Evolutionary conservation across 2,888 invertebrate genomes (phyloP).

Genomic region (Dyspetes luteomarginatus): DNA sequence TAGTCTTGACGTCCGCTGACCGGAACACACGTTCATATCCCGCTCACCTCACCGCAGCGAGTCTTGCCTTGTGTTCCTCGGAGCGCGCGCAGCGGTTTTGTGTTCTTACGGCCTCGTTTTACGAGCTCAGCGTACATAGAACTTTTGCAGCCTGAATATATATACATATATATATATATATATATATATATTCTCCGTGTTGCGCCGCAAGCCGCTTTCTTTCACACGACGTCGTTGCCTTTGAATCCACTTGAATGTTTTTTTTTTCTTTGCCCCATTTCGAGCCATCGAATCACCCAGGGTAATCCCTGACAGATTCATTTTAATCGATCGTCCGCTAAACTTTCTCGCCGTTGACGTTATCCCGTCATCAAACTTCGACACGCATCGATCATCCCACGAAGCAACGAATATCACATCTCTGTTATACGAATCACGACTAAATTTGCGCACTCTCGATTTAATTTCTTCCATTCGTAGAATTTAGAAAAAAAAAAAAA

Average conservation of each 20-base stretch:
- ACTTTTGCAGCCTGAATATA: slow-evolving; percentile 13
- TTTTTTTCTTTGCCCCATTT: background rate
- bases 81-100: slow-evolving; percentile 68
- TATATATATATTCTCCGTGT: no score
- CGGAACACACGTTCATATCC: slow-evolving; percentile 74
- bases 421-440: no score
- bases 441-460: background rate
- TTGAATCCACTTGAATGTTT: no score
- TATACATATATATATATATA: slow-evolving; percentile 7
- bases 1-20: slow-evolving; percentile 78
- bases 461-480: background rate
- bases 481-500: background rate
- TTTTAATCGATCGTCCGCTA: background rate
- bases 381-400: background rate
- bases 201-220: background rate
- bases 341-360: no score
- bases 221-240: background rate
- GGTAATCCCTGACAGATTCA: background rate
- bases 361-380: background rate
- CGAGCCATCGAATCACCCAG: no score
- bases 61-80: slow-evolving; percentile 29
- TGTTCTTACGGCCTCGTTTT: slow-evolving; percentile 76
- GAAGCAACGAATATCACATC: background rate
- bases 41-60: slow-evolving; percentile 43
- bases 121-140: slow-evolving; percentile 72